Evolutionary conservation across 2,888 invertebrate genomes (phyloP), one percentile per base, ranked within the genome.

Genomic region (Parnassius glacialis): DNA sequence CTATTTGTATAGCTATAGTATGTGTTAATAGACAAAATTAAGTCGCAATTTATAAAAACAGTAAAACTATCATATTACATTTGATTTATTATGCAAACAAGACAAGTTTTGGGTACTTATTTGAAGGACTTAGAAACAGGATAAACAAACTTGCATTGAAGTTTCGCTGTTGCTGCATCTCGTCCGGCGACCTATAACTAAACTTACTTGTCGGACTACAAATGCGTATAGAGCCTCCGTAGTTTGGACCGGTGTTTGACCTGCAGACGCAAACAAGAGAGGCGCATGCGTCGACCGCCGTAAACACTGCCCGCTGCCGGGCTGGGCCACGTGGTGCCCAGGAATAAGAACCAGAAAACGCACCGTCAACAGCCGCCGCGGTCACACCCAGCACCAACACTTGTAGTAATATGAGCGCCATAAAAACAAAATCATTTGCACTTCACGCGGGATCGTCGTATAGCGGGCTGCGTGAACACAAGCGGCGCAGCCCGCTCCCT

Each of bases 361-460:
- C 79, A 90, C 90, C 90, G 80, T 84, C 85, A 80, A 82, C 84
- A 77, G 87, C 87, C 73, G 88, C 88, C 80, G 87, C 90, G 85
- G 87, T 83, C 83, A 84, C 90, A 81, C 85, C 90, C 88, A 90
- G 80, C 86, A 88, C 84, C 86, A 93, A 90, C 93, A 94, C 93
- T 93, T 93, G 94, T 92, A 94, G 93, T 92, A 94, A 93, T 94
- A 93, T 93, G 93, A 94, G 93, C 94, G 95, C 95, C 95, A 95
- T 95, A 94, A 93, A 94, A 94, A 92, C 93, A 92, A 92, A 92
- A 92, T 93, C 94, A 94, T 94, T 94, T 94, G 94, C 93, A 92
- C 90, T 82, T 79, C 83, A 88, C 87, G 85, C 87, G 85, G 74
- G 82, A 84, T 80, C 76, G 76, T 73, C 79, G 84, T 79, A 79